Conservation (phyloP, 2,888 invertebrate genomes). For the Caenorhabditis japonica region DNA sequence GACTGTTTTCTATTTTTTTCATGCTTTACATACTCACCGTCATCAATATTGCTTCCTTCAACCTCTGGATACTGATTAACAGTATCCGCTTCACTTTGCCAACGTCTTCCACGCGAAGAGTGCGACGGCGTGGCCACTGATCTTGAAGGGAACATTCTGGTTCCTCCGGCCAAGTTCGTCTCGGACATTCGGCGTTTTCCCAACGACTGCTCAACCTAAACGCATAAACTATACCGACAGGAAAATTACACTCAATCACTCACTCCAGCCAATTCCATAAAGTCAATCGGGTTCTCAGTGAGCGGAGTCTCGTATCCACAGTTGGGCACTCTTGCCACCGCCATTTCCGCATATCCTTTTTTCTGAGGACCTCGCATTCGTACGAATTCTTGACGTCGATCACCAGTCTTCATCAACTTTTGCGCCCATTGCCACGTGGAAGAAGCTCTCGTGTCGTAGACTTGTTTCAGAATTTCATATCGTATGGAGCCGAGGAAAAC, state of each 20-base stretch:
- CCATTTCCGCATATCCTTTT: conserved; percentile 93
- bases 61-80: conserved; percentile 77
- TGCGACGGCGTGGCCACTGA: conserved; percentile 50
- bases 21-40: conserved; percentile 55
- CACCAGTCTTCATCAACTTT: conserved; percentile 79
- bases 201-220: conserved; percentile 61
- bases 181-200: conserved; percentile 74
- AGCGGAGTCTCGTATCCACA: conserved; percentile 94
- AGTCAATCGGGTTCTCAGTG: conserved; percentile 82
- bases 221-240: not conserved
- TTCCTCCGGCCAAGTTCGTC: conserved; percentile 72
- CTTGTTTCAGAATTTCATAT: conserved; percentile 93
- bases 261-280: conserved; percentile 64
- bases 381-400: conserved; percentile 90
- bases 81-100: conserved; percentile 76
- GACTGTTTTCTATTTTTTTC: too few species aligned
- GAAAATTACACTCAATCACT: conserved; percentile 6
- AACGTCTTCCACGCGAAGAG: conserved; percentile 62
- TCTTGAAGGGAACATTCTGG: conserved; percentile 50
- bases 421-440: conserved; percentile 77
- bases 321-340: conserved; percentile 81
- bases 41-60: conserved; percentile 72
- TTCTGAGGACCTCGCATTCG: conserved; percentile 97
- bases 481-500: conserved; percentile 97
- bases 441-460: conserved; percentile 68